Evolutionary conservation across 2,888 invertebrate genomes (phyloP).

Genomic region (Yponomeuta malinellus): DNA sequence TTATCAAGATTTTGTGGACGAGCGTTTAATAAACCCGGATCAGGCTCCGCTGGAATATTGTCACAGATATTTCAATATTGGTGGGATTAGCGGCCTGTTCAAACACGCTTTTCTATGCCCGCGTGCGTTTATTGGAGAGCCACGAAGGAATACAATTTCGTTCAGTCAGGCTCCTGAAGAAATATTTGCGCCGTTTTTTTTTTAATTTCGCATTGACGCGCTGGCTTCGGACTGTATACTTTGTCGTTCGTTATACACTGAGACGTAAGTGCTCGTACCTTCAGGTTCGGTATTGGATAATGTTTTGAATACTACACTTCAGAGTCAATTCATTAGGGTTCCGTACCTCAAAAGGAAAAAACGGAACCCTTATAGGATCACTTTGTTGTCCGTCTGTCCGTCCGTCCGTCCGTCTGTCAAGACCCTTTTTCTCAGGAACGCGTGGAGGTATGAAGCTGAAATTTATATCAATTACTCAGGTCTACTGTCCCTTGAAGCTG

Average conservation of each 20-base stretch:
- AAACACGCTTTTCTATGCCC: conserved; percentile 60
- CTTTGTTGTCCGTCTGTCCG: too few relatives aligned
- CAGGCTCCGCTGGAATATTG: conserved; percentile 65
- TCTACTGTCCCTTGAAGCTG: too few relatives aligned
- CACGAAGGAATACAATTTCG: conserved; percentile 53
- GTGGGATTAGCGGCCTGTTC: conserved; percentile 72
- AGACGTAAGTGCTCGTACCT: too few relatives aligned
- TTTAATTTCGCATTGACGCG: conserved; percentile 45
- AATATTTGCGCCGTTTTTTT: conserved; percentile 59
- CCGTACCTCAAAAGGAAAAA: too few relatives aligned
- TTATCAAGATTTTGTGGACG: conserved; percentile 21
- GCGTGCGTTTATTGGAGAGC: conserved; percentile 50
- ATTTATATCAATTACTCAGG: too few relatives aligned
- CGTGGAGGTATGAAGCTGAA: too few relatives aligned
- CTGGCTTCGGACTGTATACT: conserved; percentile 23
- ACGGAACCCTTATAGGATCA: too few relatives aligned
- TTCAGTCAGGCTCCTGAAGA: conserved; percentile 50
- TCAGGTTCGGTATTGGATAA: too few relatives aligned
- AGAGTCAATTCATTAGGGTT: too few relatives aligned
- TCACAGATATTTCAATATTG: conserved; percentile 75
- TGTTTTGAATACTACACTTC: too few relatives aligned
- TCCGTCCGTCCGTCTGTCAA: too few relatives aligned
- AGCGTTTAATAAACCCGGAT: conserved; percentile 72
- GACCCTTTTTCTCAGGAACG: too few relatives aligned
- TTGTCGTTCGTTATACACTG: background rate